Percentiles rank a stretch among this genome's conserved stretches.
These are phyloP conservation scores for Solenopsis invicta DNA, from an alignment of 1,140 invertebrate species.

Conservation along the genomic window DNA sequence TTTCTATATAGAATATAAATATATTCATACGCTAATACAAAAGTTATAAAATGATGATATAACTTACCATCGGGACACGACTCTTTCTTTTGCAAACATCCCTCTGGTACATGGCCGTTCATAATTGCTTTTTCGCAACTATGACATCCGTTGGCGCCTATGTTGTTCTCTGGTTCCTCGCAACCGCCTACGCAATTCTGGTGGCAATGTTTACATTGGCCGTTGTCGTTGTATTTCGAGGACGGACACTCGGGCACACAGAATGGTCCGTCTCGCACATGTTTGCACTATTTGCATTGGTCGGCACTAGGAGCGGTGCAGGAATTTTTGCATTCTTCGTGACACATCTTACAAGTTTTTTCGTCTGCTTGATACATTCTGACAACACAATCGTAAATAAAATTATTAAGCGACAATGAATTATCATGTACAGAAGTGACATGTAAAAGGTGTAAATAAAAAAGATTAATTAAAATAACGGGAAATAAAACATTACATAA, in stretches of 20 bases:
- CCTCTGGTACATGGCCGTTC: slow-evolving; percentile 90
- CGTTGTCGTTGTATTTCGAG: slow-evolving; percentile 93
- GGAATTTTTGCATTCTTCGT: slow-evolving; percentile 94
- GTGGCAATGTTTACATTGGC: slow-evolving; percentile 94
- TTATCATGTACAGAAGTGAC: neutral
- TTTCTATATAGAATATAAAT: neutral
- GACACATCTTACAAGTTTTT: slow-evolving; percentile 94
- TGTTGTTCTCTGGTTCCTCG: slow-evolving; percentile 94
- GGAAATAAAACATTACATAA: neutral
- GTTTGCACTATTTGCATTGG: slow-evolving; percentile 94
- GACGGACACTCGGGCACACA: slow-evolving; percentile 95
- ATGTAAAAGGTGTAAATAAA: neutral
- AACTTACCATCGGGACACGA: slow-evolving; percentile 91
- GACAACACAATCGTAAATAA: slow-evolving; percentile 18
- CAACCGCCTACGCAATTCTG: slow-evolving; percentile 96
- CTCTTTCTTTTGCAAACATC: slow-evolving; percentile 93
- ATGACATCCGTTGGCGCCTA: slow-evolving; percentile 94
- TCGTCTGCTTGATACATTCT: slow-evolving; percentile 94
- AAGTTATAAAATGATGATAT: neutral
- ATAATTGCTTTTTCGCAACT: slow-evolving; percentile 97
- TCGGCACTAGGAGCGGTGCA: slow-evolving; percentile 95
- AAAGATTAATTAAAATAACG: neutral
- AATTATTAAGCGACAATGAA: slow-evolving; percentile 8
- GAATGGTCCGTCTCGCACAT: slow-evolving; percentile 95
- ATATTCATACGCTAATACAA: slow-evolving; percentile 7